Percentiles rank a stretch among this genome's conserved stretches.
phyloP scores from a whole-genome alignment of 2,113 vertebrate genomes.

The Pachyramphus minor region DNA sequence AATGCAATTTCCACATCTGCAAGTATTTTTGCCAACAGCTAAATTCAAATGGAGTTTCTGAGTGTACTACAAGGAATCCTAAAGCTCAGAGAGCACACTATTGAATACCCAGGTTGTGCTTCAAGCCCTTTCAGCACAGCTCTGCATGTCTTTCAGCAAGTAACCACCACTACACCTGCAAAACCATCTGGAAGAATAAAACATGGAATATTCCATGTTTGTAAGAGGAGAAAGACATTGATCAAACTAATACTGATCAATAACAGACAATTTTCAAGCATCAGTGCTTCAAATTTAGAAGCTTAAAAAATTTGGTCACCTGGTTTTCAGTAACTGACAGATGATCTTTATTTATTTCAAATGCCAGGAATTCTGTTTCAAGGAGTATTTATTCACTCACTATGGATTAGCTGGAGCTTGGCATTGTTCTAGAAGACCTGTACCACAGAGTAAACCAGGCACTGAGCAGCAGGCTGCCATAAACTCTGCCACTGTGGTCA shows the following conservation, averaged over 20 bases:
- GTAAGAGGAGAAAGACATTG: not conserved
- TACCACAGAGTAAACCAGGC: not conserved
- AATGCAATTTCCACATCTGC: conserved; percentile 50
- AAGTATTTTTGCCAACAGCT: conserved; percentile 48
- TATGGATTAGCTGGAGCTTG: not conserved
- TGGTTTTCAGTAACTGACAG: not conserved
- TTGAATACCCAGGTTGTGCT: not conserved
- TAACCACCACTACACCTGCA: not conserved
- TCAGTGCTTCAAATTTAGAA: not conserved
- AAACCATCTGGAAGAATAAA: not conserved
- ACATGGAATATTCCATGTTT: not conserved
- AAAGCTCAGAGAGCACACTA: not conserved
- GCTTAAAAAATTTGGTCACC: not conserved
- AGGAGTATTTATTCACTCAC: not conserved
- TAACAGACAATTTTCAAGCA: not conserved
- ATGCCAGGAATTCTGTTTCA: not conserved
- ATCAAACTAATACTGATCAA: not conserved
- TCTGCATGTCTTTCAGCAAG: not conserved
- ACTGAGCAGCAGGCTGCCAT: not conserved
- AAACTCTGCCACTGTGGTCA: not conserved
- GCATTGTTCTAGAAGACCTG: not conserved
- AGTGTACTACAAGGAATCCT: not conserved
- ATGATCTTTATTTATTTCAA: not conserved
- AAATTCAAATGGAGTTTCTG: conserved; percentile 4
- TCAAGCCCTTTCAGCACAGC: not conserved